Evolutionary conservation across 2,888 invertebrate species (phyloP).

Genomic region (Acronicta alni): DNA sequence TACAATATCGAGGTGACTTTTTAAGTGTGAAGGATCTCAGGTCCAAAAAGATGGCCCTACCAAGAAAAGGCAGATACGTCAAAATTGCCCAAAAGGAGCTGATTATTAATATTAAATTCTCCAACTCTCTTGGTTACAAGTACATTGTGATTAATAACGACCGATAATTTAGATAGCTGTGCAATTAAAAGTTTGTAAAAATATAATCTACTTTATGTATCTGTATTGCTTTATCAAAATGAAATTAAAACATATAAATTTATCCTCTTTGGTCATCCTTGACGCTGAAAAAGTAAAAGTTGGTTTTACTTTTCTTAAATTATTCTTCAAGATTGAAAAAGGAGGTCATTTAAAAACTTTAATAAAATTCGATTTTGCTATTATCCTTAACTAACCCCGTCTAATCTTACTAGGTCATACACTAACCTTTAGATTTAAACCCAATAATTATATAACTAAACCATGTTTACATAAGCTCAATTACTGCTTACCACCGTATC

Average conservation of each 20-base stretch:
- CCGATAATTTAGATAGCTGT: too few species aligned
- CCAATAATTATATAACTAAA: constrained; percentile 47
- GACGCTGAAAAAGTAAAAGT: too few species aligned
- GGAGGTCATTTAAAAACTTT: neutral
- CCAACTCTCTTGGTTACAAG: too few species aligned
- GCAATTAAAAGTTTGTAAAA: neutral
- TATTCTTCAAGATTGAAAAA: neutral
- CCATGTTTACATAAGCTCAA: constrained; percentile 45
- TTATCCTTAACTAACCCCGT: constrained; percentile 8
- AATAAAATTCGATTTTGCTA: constrained; percentile 9
- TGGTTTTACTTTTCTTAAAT: neutral
- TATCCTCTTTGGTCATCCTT: too few species aligned
- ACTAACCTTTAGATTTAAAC: constrained; percentile 43
- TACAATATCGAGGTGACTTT: neutral
- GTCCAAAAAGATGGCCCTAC: neutral
- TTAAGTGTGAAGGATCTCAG: neutral
- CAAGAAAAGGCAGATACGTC: neutral
- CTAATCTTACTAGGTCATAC: constrained; percentile 40
- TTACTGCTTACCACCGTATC: constrained; percentile 35
- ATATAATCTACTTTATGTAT: too few species aligned
- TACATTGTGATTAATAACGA: too few species aligned
- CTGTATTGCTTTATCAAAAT: too few species aligned
- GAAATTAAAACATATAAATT: too few species aligned
- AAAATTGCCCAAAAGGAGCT: neutral
- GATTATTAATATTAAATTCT: too few species aligned